phyloP scores from a whole-genome alignment of 2,113 vertebrate genomes.

The Suncus etruscus region DNA sequence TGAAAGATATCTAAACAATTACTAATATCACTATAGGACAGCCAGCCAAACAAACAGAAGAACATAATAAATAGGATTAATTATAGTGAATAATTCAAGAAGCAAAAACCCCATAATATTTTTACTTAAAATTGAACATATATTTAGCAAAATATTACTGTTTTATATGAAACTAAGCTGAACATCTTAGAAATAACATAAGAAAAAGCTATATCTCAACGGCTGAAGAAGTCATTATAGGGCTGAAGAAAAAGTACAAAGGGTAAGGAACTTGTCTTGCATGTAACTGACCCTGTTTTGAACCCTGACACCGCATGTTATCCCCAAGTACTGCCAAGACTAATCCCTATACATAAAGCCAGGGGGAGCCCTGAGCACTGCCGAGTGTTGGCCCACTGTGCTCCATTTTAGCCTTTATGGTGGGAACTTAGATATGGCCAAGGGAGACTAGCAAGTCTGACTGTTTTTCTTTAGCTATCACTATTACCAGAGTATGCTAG shows the following conservation, averaged over 20 bases:
- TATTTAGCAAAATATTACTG: slow-evolving; percentile 37
- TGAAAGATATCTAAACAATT: neutral
- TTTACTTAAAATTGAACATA: slow-evolving; percentile 14
- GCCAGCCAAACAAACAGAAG: neutral
- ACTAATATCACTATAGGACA: neutral
- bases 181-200: neutral
- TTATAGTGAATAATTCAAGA: neutral
- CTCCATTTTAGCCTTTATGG: too few species aligned
- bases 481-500: neutral
- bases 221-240: neutral
- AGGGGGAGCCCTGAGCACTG: too few species aligned
- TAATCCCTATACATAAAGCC: too few species aligned
- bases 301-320: too few species aligned
- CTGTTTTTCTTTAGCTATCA: neutral
- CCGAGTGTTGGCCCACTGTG: too few species aligned
- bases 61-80: slow-evolving; percentile 24
- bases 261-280: too few species aligned
- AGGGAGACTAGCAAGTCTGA: neutral
- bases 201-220: neutral
- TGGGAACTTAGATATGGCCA: neutral
- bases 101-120: neutral
- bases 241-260: too few species aligned
- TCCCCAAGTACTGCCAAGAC: too few species aligned
- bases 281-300: too few species aligned
- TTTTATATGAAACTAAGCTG: neutral